Evolutionary conservation across 2,797 vertebrate genomes (phyloP), one percentile per base, ranked within the genome.

Genomic region (Melanotaenia trifasciata): DNA sequence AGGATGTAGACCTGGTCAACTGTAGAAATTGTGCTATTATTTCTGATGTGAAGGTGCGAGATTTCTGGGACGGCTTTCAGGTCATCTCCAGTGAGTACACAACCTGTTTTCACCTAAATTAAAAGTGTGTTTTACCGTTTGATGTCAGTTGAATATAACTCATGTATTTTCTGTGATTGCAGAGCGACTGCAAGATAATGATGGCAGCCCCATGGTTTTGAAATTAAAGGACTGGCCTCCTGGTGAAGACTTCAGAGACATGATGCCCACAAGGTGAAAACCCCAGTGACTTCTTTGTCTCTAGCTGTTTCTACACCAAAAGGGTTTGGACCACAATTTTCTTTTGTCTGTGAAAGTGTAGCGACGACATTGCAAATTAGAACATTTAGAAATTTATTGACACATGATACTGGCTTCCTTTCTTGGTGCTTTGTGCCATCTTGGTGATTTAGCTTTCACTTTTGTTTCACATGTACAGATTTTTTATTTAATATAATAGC

Each of bases 41-140:
- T 91, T 98, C 98, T 50, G 98, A 99, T 72, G 98, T 99, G 86
- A 99, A 99, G 94, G 97, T 99, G 88, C 95, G 98, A 76, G 98
- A 99, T 84, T 99, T 99, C 94, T 99, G 98, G 98, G 98, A 99
- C 89, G 98, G 98, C 81, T 99, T 99, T 83, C 95, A 99, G 92
- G 93, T 97, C 85, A 96, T 99, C 93, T 95, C 96, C 87, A 98
- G 98, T 99, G 87, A 96, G 95, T 96, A 73, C 58, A 79, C 32
- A 30, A 30, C 45, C 11, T 30, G 7, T 8, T 28, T 16, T 28
- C 28, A 28, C 28, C 6, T 16, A 18, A 56, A 32, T 2, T 18
- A 12, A 14, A 16, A 16, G 7, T 4, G 6, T 0, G 6, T 28
- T 22, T 56, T 59, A 59, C 14, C 38, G 20, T 38, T 32, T 36